These are phyloP conservation scores for Malurus alboscapulatus DNA, from an alignment of 2,113 vertebrate species.

Conservation along the genomic window DNA sequence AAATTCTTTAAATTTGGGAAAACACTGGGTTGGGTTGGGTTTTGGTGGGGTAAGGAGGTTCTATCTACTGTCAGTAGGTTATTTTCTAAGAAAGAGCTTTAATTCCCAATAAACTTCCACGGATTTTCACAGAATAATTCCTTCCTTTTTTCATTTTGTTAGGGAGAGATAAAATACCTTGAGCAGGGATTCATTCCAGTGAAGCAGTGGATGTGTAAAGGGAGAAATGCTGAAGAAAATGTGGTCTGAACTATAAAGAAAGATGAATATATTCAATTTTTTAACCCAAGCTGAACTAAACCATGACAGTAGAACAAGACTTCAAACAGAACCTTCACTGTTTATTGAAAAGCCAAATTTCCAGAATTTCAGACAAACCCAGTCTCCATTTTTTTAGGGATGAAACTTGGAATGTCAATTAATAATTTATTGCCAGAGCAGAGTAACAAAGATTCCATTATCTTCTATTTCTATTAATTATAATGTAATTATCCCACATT, in stretches of 20 bases:
- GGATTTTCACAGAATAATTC: not conserved
- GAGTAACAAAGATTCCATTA: not conserved
- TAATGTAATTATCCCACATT: not conserved
- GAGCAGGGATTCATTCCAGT: not conserved
- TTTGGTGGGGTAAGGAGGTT: not conserved
- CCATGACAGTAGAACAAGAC: not conserved
- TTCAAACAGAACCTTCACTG: not conserved
- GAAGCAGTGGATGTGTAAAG: not conserved
- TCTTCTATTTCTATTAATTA: not conserved
- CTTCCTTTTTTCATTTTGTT: not conserved
- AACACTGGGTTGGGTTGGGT: rapidly evolving
- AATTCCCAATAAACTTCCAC: not conserved
- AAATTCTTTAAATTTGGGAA: not conserved
- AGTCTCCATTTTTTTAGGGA: not conserved
- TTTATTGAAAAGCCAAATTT: not conserved
- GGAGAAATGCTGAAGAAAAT: not conserved
- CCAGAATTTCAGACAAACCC: not conserved
- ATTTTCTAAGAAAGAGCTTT: not conserved
- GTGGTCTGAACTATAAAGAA: not conserved
- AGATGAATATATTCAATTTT: not conserved
- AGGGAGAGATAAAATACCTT: not conserved
- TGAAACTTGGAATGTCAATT: not conserved
- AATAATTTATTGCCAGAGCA: not conserved
- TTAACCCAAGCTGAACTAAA: not conserved
- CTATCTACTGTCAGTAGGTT: rapidly evolving